Base-by-base conservation (phyloP, 2,888 invertebrate genomes). In the Aspidiotus destructor region DNA sequence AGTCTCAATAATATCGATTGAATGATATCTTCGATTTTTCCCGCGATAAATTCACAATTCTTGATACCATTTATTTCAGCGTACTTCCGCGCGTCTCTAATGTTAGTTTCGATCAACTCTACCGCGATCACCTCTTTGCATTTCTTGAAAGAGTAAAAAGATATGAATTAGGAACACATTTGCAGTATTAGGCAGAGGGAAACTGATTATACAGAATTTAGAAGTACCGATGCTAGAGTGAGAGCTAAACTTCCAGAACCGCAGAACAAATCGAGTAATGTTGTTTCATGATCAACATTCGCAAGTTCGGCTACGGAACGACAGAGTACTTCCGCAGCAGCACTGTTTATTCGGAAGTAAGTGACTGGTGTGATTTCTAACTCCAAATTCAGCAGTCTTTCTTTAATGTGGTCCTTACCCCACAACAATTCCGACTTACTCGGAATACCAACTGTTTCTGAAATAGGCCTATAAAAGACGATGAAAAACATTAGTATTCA, bases 211-310 rank as follows among this genome's bases (percentile, higher is more conserved):
- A n/a, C 53, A 15, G 53, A 52, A 52, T 52, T 3, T 3, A 52
- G 53, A 15, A 44, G 11, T 61, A 76, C 76, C 70, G 75, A 74
- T 7, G 81, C 78, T 57, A 82, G 72, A 64, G 77, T 78, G 42
- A 81, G 74, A 6, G 81, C 81, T 72, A 82, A 81, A 11, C 81
- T 80, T 58, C 85, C 85, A 15, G 84, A 84, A 10, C 85, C 85
- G 76, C 85, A 85, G 74, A 85, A 86, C 48, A 86, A 78, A 75
- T 86, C 85, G 11, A 85, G 75, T 7, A 86, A 74, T 1, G 79
- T 77, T 1, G 78, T 76, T 2, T 76, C 74, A n/a, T 71, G 69
- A 57, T 76, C 75, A 16, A 77, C 73, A 17, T 75, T 73, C 71
- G 79, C 79, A 72, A 80, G 64, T 54, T 81, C 78, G 40, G 77